A percentile compares a stretch with the other conserved stretches of the same genome.
Evolutionary conservation across 2,888 invertebrate species (phyloP).

Genomic region (Epirrhoe tristata): DNA sequence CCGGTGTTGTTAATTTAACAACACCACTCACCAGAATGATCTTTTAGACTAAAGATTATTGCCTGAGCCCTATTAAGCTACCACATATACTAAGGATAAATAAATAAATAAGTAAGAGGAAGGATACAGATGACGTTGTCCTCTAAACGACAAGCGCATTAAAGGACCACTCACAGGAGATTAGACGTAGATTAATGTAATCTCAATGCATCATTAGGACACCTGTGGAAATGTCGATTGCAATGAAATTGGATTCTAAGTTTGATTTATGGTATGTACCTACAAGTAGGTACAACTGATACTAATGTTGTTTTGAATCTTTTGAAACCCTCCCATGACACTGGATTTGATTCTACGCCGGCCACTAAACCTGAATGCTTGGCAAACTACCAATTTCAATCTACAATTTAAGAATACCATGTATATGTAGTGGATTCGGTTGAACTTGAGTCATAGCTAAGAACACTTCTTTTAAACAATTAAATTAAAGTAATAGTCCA

Average conservation of each 20-base stretch:
- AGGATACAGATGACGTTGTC: conserved; percentile 20
- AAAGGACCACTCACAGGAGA: conserved; percentile 23
- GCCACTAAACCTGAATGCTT: too few species aligned
- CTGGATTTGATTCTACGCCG: too few species aligned
- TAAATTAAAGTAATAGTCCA: too few species aligned
- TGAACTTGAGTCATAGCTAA: too few species aligned
- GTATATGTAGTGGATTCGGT: too few species aligned
- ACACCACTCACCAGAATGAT: neutral
- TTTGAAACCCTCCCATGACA: too few species aligned
- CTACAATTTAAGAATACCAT: too few species aligned
- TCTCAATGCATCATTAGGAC: conserved; percentile 17
- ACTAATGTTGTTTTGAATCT: neutral
- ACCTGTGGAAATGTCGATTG: conserved; percentile 27
- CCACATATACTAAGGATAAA: neutral
- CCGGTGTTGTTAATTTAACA: neutral
- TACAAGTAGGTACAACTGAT: neutral
- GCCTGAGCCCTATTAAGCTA: neutral
- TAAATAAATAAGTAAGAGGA: conserved; percentile 9
- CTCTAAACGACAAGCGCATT: conserved; percentile 16
- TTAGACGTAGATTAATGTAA: conserved; percentile 18
- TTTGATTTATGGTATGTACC: neutral
- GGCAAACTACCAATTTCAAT: too few species aligned
- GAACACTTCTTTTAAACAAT: too few species aligned
- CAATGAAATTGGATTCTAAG: conserved; percentile 14
- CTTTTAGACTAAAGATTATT: too few species aligned